Base-by-base conservation (phyloP, 2,113 vertebrate genomes). In the Mormyrus lacerda region DNA sequence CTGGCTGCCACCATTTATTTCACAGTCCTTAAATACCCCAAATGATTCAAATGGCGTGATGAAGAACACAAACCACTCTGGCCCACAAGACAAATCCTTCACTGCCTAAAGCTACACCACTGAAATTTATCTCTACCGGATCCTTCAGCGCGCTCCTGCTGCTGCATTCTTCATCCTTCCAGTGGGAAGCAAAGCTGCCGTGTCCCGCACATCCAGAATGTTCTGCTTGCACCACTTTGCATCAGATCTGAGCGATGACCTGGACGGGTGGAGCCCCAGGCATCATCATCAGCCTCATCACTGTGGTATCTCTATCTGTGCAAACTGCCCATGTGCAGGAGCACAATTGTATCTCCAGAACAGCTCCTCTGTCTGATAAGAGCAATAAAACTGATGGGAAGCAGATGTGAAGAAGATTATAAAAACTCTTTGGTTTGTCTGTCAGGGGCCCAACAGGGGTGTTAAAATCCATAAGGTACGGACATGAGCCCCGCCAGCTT, bases 381-480 rank as follows among this genome's bases (percentile, higher is more conserved):
- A 35, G 73, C 88, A 15, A 51, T 83, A 55, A 89, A 89, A 44
- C 50, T 83, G 88, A 89, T 10, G 35, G 79, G 88, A 89, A 83
- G 88, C 88, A 89, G 88, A 89, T 89, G 88, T 83, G 50, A 19
- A 27, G 69, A 35, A 83, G 88, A 89, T 88, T 73, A 88, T 88
- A 65, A 83, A 79, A 76, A 53, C 88, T 53, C 69, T 89, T 55
- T 13, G 13, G 73, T 88, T 89, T 79, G 69, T 35, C 48, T 35
- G 48, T 87, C 31, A 55, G 48, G 42, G 82, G 82, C 42, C 21
- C 42, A 50, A 65, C 61, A n/a, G 73, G 31, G 73, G 31, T 47
- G 31, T 48, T 82, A 35, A 27, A 76, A 39, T 39, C 27, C 19
- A 44, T 83, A 50, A 82, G 73, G 73, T 83, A 50, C 24, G 39